phyloP scores from a whole-genome alignment of 2,888 invertebrate species.

The Drosophila subsilvestris region DNA sequence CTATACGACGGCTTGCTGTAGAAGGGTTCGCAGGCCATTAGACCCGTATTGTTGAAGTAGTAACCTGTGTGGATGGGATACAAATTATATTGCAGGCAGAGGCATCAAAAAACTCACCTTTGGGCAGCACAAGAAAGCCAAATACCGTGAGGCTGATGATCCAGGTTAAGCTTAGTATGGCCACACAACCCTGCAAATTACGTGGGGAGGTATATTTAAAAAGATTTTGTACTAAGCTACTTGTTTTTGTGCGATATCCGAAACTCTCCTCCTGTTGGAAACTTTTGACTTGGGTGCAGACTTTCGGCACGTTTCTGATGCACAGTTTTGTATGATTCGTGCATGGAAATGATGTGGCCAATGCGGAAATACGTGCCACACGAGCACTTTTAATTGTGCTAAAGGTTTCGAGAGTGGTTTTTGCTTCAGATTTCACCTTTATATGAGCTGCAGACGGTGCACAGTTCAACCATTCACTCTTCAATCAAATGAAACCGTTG shows the following conservation, averaged over 20 bases:
- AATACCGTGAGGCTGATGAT: constrained; percentile 93
- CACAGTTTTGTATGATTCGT: neutral
- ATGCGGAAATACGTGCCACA: neutral
- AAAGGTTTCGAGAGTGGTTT: neutral
- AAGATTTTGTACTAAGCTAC: neutral
- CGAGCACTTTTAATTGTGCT: neutral
- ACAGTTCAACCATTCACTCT: constrained; percentile 7
- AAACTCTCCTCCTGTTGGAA: constrained; percentile 17
- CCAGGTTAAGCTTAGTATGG: constrained; percentile 93
- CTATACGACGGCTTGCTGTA: constrained; percentile 90
- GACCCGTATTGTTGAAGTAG: constrained; percentile 93
- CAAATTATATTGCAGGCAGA: neutral
- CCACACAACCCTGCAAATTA: constrained; percentile 90
- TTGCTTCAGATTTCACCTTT: neutral
- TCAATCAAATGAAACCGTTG: constrained; percentile 31
- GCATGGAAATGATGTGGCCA: too few species aligned
- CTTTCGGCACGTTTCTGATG: constrained; percentile 10
- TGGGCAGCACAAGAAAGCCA: constrained; percentile 91
- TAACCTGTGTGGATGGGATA: constrained; percentile 86
- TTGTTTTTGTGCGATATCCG: neutral
- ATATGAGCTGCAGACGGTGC: neutral
- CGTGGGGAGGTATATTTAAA: constrained; percentile 11
- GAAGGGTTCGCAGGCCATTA: constrained; percentile 95
- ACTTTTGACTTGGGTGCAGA: constrained; percentile 15
- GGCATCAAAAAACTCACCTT: constrained; percentile 85